These are phyloP conservation scores for Hydroisotoma schaefferi DNA, from an alignment of 2,888 invertebrate species.

Conservation along the genomic window DNA sequence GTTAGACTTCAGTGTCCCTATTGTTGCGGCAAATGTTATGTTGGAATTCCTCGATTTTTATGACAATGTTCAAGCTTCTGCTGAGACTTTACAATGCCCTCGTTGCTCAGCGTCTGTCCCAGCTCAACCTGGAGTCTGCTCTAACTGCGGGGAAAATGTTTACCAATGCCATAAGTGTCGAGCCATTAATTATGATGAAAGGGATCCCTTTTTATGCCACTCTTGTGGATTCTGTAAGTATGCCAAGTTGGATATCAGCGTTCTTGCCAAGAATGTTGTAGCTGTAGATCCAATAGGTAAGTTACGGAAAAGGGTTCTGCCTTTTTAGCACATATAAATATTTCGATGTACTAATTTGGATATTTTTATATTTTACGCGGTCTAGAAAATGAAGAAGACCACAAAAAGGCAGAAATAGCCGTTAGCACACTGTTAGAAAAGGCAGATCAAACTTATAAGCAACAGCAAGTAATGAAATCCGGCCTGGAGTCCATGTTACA, in stretches of 20 bases:
- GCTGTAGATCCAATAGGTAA: constrained; percentile 84
- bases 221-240: constrained; percentile 99
- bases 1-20: constrained; percentile 93
- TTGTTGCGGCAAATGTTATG: constrained; percentile 97
- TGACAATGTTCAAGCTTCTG: constrained; percentile 88
- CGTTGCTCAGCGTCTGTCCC: constrained; percentile 95
- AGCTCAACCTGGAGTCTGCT: constrained; percentile 95
- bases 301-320: not conserved
- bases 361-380: not conserved
- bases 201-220: constrained; percentile 97
- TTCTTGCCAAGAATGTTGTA: constrained; percentile 56
- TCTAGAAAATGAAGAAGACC: constrained; percentile 85
- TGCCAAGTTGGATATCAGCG: constrained; percentile 90
- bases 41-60: constrained; percentile 97
- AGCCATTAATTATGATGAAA: constrained; percentile 98
- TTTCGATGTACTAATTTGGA: not conserved
- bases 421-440: constrained; percentile 89
- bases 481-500: constrained; percentile 61
- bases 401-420: constrained; percentile 87
- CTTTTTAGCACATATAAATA: constrained; percentile 1
- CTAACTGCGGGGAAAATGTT: constrained; percentile 96
- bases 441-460: constrained; percentile 89
- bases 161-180: constrained; percentile 99
- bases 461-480: constrained; percentile 84
- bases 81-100: constrained; percentile 92